Conservation (phyloP, 2,888 invertebrate species). For the Epistrophe eligans region DNA sequence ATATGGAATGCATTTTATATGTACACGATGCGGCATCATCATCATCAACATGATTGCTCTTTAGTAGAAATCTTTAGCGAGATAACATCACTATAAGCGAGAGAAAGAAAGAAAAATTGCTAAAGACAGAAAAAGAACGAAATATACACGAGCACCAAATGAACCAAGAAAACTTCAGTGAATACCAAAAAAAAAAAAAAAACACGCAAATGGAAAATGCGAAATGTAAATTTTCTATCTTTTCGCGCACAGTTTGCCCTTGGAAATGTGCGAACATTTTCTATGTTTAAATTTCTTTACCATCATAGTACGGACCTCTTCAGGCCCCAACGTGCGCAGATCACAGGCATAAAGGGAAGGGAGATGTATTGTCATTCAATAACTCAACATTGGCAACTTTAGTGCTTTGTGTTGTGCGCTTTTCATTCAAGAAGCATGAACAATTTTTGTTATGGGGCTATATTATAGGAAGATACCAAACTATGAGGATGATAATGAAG, state of each 20-base stretch:
- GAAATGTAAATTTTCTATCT: slow-evolving; percentile 68
- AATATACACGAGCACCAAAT: background rate
- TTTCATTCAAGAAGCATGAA: slow-evolving; percentile 59
- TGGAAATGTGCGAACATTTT: slow-evolving; percentile 71
- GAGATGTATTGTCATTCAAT: slow-evolving; percentile 70
- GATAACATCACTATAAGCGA: slow-evolving; percentile 65
- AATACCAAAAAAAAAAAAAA: background rate
- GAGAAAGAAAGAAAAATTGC: slow-evolving; percentile 66
- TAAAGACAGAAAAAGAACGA: slow-evolving; percentile 52
- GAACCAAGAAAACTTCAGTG: background rate
- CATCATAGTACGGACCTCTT: too few relatives aligned
- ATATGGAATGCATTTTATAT: slow-evolving; percentile 72
- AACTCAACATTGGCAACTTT: slow-evolving; percentile 74
- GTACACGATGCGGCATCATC: slow-evolving; percentile 56
- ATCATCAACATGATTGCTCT: slow-evolving; percentile 76
- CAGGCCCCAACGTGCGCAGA: background rate
- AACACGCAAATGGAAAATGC: slow-evolving; percentile 57
- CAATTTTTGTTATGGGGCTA: background rate
- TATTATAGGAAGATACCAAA: background rate
- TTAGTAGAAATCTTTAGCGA: slow-evolving; percentile 71
- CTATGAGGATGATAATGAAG: background rate
- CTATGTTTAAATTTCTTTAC: slow-evolving; percentile 43
- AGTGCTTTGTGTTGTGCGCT: slow-evolving; percentile 58
- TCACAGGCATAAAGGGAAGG: slow-evolving; percentile 6
- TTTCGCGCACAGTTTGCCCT: slow-evolving; percentile 23